Conservation (phyloP, 1,140 invertebrate genomes). For the Meloidogyne hapla region DNA sequence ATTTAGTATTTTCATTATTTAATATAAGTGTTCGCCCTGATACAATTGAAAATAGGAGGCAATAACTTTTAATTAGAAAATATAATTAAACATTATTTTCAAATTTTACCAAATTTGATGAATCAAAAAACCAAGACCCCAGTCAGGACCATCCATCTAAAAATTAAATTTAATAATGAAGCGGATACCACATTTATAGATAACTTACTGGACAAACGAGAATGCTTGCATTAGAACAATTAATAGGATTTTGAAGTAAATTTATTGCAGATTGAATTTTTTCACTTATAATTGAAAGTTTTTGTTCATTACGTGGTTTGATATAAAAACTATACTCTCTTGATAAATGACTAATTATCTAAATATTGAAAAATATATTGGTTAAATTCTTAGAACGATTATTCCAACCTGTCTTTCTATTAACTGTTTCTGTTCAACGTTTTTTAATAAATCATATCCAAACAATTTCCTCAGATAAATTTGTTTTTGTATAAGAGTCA, state of each 20-base stretch:
- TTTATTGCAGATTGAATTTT: constrained; percentile 26
- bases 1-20: not conserved
- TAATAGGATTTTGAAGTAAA: constrained; percentile 28
- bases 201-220: constrained; percentile 4
- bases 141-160: not conserved
- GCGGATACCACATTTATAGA: no score
- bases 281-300: constrained; percentile 14
- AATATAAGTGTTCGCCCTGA: not conserved
- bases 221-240: constrained; percentile 32
- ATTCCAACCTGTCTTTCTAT: not conserved
- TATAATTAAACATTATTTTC: not conserved
- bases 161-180: no score
- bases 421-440: not conserved
- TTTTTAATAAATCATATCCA: not conserved
- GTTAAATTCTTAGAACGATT: no score
- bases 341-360: not conserved
- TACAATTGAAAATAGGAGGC: not conserved
- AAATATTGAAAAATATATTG: not conserved
- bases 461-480: not conserved
- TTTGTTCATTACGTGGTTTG: not conserved
- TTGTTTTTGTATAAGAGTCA: constrained; percentile 1
- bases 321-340: not conserved
- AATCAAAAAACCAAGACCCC: not conserved
- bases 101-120: not conserved
- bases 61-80: not conserved